Conservation (phyloP, 2,888 invertebrate genomes). For the Deilephila porcellus region DNA sequence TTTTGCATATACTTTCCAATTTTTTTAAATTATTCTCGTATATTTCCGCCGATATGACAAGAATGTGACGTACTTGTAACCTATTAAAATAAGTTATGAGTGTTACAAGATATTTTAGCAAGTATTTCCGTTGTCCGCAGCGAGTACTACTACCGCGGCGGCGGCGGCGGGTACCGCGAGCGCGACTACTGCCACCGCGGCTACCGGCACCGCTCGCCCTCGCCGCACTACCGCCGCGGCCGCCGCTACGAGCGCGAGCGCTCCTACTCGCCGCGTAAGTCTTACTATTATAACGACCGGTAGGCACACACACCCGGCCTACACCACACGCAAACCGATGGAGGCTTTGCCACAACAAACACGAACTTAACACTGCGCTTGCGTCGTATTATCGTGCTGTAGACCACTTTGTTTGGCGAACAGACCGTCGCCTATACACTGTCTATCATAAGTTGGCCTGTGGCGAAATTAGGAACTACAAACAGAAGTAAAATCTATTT, state of each 20-base stretch:
- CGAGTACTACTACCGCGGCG: constrained; percentile 77
- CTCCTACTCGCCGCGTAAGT: constrained; percentile 94
- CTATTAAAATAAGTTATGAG: constrained; percentile 1
- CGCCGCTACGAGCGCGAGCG: constrained; percentile 90
- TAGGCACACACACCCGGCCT: neutral
- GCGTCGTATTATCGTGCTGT: too few species aligned
- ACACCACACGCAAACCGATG: neutral
- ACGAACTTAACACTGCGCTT: too few species aligned
- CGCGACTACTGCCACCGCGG: constrained; percentile 83
- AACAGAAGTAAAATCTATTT: neutral
- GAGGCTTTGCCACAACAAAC: neutral
- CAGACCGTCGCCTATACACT: too few species aligned
- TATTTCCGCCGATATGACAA: too few species aligned
- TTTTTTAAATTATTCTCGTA: too few species aligned
- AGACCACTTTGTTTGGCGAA: too few species aligned
- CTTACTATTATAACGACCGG: constrained; percentile 32
- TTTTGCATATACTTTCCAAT: too few species aligned
- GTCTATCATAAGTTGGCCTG: too few species aligned
- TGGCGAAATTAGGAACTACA: neutral
- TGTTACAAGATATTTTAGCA: too few species aligned
- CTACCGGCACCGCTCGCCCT: constrained; percentile 87
- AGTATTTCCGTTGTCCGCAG: constrained; percentile 37
- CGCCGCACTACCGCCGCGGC: constrained; percentile 88
- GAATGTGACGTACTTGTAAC: too few species aligned
- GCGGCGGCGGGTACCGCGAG: constrained; percentile 81